Evolutionary conservation across 2,888 invertebrate genomes (phyloP).

Genomic region (Lithophane socia): DNA sequence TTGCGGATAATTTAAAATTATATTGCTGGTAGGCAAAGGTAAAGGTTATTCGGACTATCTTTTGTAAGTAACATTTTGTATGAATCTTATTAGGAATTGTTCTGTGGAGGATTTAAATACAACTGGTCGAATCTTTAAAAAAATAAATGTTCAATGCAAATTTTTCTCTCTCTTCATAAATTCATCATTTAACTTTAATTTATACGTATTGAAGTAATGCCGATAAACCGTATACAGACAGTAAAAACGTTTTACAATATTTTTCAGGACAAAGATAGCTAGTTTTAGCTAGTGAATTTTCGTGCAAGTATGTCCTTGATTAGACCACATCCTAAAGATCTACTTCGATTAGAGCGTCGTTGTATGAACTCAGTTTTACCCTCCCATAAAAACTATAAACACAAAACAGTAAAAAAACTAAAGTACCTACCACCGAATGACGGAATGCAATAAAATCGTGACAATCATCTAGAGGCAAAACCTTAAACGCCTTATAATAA

Average conservation of each 20-base stretch:
- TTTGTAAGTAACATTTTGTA: conserved; percentile 11
- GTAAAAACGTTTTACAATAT: background rate
- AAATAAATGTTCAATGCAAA: background rate
- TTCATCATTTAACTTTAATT: background rate
- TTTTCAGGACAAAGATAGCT: background rate
- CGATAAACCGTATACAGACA: background rate
- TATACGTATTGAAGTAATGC: background rate
- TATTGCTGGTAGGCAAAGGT: conserved; percentile 56
- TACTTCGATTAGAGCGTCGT: background rate
- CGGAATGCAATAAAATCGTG: conserved; percentile 80
- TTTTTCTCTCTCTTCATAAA: background rate
- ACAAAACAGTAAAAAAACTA: conserved; percentile 53
- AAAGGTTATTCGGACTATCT: conserved; percentile 38
- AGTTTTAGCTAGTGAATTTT: background rate
- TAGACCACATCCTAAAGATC: background rate
- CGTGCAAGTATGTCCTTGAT: background rate
- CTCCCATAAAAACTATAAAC: conserved; percentile 26
- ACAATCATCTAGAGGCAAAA: conserved; percentile 87
- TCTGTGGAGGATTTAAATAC: background rate
- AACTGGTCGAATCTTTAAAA: no score
- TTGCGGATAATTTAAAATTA: conserved; percentile 74
- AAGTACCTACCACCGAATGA: conserved; percentile 63
- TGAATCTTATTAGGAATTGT: conserved; percentile 2
- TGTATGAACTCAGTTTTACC: conserved; percentile 15
- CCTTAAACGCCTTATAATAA: conserved; percentile 71